Evolutionary conservation across 2,888 invertebrate species (phyloP).

Genomic region (Cheilosia grossa): DNA sequence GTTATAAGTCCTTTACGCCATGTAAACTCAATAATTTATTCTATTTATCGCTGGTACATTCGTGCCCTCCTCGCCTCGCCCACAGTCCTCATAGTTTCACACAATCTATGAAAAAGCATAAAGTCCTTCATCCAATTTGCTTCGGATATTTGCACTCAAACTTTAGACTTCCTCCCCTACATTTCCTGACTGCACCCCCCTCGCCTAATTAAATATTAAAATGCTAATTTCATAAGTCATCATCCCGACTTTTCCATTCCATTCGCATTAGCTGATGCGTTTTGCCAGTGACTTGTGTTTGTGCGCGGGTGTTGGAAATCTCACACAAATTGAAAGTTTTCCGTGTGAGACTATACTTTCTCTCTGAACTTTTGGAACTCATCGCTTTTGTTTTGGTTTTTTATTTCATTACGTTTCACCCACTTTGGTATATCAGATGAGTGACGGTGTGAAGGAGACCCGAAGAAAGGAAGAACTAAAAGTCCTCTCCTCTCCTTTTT

Average conservation of each 20-base stretch:
- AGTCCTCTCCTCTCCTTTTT: slow-evolving; percentile 39
- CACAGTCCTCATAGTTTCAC: background rate
- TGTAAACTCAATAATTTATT: slow-evolving; percentile 63
- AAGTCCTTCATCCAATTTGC: slow-evolving; percentile 73
- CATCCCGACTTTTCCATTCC: slow-evolving; percentile 70
- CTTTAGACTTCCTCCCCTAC: slow-evolving; percentile 19
- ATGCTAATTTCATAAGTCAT: slow-evolving; percentile 72
- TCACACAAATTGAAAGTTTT: slow-evolving; percentile 56
- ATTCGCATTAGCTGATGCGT: slow-evolving; percentile 60
- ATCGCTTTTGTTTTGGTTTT: background rate
- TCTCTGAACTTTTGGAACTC: slow-evolving; percentile 13
- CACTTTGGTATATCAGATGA: slow-evolving; percentile 43
- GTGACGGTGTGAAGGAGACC: slow-evolving; percentile 29
- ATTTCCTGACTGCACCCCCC: background rate
- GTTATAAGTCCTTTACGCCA: slow-evolving; percentile 38
- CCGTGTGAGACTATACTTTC: slow-evolving; percentile 15
- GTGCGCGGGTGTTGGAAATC: slow-evolving; percentile 1
- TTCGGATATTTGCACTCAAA: slow-evolving; percentile 67
- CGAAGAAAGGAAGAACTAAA: slow-evolving; percentile 40
- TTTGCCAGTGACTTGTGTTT: slow-evolving; percentile 32
- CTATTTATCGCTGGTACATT: slow-evolving; percentile 55
- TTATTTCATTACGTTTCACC: slow-evolving; percentile 21
- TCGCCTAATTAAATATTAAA: slow-evolving; percentile 72
- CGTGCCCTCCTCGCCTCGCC: background rate
- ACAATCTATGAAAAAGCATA: slow-evolving; percentile 15